Conservation (phyloP, 2,888 invertebrate species). For the Steinernema carpocapsae region DNA sequence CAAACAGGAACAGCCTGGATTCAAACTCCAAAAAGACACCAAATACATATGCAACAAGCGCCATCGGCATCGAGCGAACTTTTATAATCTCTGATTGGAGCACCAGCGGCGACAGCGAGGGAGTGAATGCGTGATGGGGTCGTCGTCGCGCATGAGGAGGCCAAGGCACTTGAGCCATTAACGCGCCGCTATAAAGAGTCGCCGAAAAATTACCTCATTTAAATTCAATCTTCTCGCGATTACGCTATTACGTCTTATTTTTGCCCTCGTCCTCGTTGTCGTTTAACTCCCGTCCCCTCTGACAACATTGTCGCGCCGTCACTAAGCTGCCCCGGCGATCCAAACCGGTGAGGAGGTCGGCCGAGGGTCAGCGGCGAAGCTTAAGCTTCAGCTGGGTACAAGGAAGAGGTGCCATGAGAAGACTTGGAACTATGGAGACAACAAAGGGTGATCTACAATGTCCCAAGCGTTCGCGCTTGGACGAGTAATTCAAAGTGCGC, state of each 20-base stretch:
- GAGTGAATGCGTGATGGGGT: no score
- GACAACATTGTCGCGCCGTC: constrained; percentile 15
- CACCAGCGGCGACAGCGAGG: no score
- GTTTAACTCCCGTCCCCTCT: constrained; percentile 5
- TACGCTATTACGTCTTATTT: constrained; percentile 22
- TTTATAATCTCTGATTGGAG: no score
- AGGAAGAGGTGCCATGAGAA: not conserved
- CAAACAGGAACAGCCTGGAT: no score
- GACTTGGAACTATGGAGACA: no score
- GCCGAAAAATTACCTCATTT: constrained; percentile 19
- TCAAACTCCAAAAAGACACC: no score
- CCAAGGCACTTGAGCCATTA: not conserved
- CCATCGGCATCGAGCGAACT: no score
- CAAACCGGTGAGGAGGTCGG: no score
- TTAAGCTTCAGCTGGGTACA: not conserved
- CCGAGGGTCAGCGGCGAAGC: no score
- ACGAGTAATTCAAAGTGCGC: constrained; percentile 25
- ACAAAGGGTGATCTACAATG: not conserved
- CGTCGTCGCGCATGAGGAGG: no score
- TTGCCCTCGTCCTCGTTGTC: not conserved
- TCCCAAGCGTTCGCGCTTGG: not conserved
- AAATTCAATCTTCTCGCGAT: constrained; percentile 16
- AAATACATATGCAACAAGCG: no score
- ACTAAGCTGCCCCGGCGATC: no score
- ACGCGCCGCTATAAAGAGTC: not conserved